A percentile compares a stretch with the other conserved stretches of the same genome.
Evolutionary conservation across 2,113 vertebrate genomes (phyloP).

Genomic region (Caloenas nicobarica): DNA sequence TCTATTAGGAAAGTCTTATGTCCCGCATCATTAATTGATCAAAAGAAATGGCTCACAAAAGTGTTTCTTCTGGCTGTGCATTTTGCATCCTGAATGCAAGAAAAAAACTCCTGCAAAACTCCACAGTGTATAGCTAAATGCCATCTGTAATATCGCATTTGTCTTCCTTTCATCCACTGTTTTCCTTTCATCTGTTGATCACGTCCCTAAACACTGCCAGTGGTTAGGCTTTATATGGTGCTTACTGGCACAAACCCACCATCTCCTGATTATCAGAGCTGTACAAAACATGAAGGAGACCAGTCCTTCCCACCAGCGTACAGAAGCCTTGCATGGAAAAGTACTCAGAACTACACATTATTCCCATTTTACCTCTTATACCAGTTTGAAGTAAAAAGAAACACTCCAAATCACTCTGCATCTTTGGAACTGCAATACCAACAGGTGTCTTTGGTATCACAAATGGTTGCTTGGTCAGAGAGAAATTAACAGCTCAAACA

Average conservation of each 20-base stretch:
- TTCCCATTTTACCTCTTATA: background rate
- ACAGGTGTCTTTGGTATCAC: background rate
- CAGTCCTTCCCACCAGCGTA: background rate
- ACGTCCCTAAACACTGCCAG: background rate
- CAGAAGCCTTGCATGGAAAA: background rate
- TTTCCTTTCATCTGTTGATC: background rate
- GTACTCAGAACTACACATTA: background rate
- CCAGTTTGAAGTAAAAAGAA: background rate
- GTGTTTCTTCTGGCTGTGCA: background rate
- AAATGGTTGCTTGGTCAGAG: background rate
- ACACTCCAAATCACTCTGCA: background rate
- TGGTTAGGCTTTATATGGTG: background rate
- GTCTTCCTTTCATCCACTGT: constrained; percentile 4
- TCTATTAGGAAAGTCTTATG: background rate
- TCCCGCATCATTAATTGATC: background rate
- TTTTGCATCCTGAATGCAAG: background rate
- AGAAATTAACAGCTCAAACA: background rate
- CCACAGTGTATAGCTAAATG: background rate
- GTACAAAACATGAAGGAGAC: background rate
- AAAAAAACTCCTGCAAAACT: background rate
- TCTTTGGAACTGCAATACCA: background rate
- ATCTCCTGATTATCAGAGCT: background rate
- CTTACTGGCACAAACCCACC: background rate
- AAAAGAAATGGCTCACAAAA: background rate
- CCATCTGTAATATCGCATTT: background rate